Base-by-base conservation (phyloP, 2,797 vertebrate species). In the Rhinophrynus dorsalis region DNA sequence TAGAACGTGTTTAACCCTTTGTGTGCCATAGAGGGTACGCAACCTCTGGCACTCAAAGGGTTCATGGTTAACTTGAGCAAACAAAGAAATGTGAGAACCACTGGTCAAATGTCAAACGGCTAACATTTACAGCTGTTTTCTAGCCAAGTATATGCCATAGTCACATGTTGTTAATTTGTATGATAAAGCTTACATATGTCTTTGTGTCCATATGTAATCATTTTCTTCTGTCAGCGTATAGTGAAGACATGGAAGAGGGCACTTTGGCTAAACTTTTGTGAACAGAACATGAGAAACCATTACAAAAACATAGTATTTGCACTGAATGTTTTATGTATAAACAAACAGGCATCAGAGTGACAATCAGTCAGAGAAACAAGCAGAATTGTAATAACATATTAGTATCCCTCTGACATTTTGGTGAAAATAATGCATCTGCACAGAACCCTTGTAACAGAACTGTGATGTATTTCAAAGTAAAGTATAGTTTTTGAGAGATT, bases 401-500 rank as follows among this genome's bases (percentile, higher is more conserved):
- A 58, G 33, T 55, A 44, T 45, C 24, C 38, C 23, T 18, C 17
- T 61, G 11, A 37, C 52, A 12, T 57, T 7, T 33, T 9, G 18
- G 40, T 4, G 23, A 11, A 37, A 37, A 47, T 20, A 58, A 58
- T 42, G 33, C 47, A 52, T 64, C 13, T 40, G 44, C 5, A 62
- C 33, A 52, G 56, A 56, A n/a, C 21, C 11, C 6, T 68, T 75
- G 55, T 26, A 52, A 60, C 21, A 12, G 18, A 69, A 47, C 1
- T 30, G 3, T 67, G 64, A 68, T 60, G 27, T 65, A 63, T 80
- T 75, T 74, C 74, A 73, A 44, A 62, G n/a, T 32, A 80, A 77
- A 72, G 68, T 51, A 62, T 23, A 59, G 44, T 72, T 74, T 73
- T 77, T 2, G 76, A 57, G 29, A 79, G 42, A 68, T 77, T 30